Evolutionary conservation across 2,888 invertebrate species (phyloP).

Genomic region (Lasioglossum malachurum): DNA sequence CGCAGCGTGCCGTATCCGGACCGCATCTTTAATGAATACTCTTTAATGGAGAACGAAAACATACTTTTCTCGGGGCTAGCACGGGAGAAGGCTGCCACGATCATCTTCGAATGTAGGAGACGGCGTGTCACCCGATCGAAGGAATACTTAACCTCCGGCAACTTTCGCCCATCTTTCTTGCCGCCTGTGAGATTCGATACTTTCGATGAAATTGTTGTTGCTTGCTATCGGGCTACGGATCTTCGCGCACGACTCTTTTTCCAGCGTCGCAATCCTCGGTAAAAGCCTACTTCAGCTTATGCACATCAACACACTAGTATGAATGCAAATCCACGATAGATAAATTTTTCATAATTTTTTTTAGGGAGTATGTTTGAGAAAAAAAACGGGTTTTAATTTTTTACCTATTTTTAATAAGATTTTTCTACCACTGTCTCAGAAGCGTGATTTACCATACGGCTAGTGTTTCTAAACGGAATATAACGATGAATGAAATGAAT

Average conservation of each 20-base stretch:
- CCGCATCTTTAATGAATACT: constrained; percentile 26
- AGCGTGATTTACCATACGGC: not conserved
- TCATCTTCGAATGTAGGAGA: constrained; percentile 26
- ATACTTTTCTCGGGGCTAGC: not conserved
- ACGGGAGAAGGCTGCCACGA: constrained; percentile 16
- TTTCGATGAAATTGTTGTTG: constrained; percentile 12
- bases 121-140: constrained; percentile 16
- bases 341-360: too few species aligned
- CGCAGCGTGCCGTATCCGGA: constrained; percentile 16
- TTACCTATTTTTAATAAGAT: too few species aligned
- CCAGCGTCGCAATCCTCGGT: not conserved
- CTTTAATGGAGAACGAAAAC: constrained; percentile 24
- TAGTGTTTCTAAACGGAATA: not conserved
- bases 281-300: not conserved
- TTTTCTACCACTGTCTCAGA: too few species aligned
- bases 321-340: too few species aligned
- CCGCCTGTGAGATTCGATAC: constrained; percentile 10
- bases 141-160: constrained; percentile 10
- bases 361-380: too few species aligned
- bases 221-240: not conserved
- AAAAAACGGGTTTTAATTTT: too few species aligned
- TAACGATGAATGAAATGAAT: not conserved
- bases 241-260: not conserved
- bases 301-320: too few species aligned
- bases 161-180: constrained; percentile 47